A percentile compares a stretch with the other conserved stretches of the same genome.
Conservation (phyloP, 1,140 invertebrate genomes). For the Platyscapa corneri region DNA sequence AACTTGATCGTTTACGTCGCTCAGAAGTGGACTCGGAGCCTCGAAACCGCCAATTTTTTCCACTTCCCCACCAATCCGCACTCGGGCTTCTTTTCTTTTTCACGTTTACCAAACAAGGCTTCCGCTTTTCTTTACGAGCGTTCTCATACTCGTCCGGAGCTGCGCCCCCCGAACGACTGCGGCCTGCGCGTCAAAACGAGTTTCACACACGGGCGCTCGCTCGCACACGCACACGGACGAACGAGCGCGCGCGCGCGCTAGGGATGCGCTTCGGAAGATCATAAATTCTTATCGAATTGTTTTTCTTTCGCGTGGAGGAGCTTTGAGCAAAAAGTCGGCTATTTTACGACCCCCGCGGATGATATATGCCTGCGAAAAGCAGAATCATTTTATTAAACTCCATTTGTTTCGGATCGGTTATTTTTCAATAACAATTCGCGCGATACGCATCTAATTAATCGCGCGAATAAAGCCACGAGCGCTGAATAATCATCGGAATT, state of each 20-base stretch:
- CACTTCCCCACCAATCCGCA: neutral
- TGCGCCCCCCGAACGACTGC: neutral
- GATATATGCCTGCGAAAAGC: neutral
- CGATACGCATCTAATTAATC: neutral
- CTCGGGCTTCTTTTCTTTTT: neutral
- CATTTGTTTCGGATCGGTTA: neutral
- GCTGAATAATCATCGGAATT: neutral
- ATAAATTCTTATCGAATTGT: constrained; percentile 23
- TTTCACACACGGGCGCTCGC: neutral
- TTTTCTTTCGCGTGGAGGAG: neutral
- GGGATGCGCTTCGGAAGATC: neutral
- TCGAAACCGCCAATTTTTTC: constrained; percentile 5
- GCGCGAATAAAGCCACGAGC: neutral
- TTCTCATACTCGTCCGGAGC: neutral
- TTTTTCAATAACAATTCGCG: neutral
- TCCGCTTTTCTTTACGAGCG: constrained; percentile 23
- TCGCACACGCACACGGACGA: too few relatives aligned
- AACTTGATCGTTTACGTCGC: constrained; percentile 16
- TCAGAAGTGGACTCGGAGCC: neutral
- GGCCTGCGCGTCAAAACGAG: neutral
- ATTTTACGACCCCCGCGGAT: neutral
- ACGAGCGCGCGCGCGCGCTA: neutral
- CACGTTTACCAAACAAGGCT: constrained; percentile 20
- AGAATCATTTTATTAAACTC: neutral
- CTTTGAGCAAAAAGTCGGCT: neutral